Conservation (phyloP, 2,888 invertebrate genomes). For the Eurytoma adleriae region DNA sequence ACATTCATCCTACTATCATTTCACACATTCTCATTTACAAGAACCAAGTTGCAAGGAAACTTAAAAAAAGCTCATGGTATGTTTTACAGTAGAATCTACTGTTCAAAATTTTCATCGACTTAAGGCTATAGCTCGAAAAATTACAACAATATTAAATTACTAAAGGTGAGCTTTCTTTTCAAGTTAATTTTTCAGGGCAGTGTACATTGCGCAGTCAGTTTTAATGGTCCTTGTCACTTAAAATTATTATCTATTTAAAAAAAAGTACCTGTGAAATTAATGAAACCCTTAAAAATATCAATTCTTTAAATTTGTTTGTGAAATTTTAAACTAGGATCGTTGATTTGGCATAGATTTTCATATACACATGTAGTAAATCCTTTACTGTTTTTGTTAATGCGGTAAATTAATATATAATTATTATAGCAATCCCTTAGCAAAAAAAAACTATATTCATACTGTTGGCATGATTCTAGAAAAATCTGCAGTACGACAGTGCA, state of each 20-base stretch:
- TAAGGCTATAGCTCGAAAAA: slow-evolving; percentile 11
- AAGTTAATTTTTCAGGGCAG: slow-evolving; percentile 31
- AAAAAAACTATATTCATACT: slow-evolving; percentile 33
- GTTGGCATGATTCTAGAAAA: too few species aligned
- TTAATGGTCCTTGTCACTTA: slow-evolving; percentile 47
- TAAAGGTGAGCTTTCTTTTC: slow-evolving; percentile 12
- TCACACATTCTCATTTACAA: slow-evolving; percentile 1
- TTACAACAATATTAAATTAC: slow-evolving; percentile 9
- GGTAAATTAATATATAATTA: slow-evolving; percentile 26
- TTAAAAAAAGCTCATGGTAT: slow-evolving; percentile 19
- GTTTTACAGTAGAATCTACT: not conserved
- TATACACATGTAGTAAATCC: slow-evolving; percentile 32
- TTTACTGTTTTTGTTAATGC: slow-evolving; percentile 55
- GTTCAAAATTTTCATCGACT: slow-evolving; percentile 11
- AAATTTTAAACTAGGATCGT: slow-evolving; percentile 53
- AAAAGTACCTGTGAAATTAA: slow-evolving; percentile 54
- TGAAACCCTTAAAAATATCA: slow-evolving; percentile 35
- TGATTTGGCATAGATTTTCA: slow-evolving; percentile 54
- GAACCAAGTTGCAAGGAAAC: not conserved
- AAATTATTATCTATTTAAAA: slow-evolving; percentile 27
- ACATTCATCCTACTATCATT: not conserved
- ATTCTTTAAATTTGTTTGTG: slow-evolving; percentile 40
- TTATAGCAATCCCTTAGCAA: not conserved
- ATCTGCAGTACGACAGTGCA: too few species aligned
- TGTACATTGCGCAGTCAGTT: slow-evolving; percentile 25